Percentiles rank a stretch among this genome's conserved stretches.
These are phyloP conservation scores for Simalia tracyae DNA, from an alignment of 2,797 vertebrate species.

Conservation along the genomic window DNA sequence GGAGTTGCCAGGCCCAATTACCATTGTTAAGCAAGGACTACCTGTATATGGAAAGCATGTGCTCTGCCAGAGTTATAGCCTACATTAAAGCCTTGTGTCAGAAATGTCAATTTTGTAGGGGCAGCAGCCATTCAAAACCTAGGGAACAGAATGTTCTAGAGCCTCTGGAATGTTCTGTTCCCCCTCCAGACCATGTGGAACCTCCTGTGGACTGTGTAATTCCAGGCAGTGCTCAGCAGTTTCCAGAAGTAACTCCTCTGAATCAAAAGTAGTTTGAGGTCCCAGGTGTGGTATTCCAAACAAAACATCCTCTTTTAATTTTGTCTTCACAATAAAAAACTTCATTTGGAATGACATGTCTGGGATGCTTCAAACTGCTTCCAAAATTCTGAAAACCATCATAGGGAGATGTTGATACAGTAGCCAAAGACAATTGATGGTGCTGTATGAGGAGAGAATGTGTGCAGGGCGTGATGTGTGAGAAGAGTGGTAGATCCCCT, in stretches of 20 bases:
- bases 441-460: not conserved
- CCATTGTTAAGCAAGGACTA: not conserved
- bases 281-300: not conserved
- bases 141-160: not conserved
- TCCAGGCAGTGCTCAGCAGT: not conserved
- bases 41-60: not conserved
- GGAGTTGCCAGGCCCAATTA: not conserved
- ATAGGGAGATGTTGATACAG: not conserved
- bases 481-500: not conserved
- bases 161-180: not conserved
- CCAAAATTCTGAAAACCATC: not conserved
- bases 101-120: not conserved
- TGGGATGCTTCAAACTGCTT: not conserved
- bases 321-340: not conserved
- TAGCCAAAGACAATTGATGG: not conserved
- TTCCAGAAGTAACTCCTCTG: not conserved
- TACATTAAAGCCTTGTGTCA: not conserved
- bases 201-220: not conserved
- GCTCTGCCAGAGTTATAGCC: not conserved
- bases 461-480: not conserved
- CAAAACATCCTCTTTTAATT: not conserved
- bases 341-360: not conserved
- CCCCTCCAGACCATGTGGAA: not conserved
- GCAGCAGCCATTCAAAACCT: not conserved
- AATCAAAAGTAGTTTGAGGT: not conserved